A percentile compares a stretch with the other conserved stretches of the same genome.
phyloP scores from a whole-genome alignment of 2,888 invertebrate species.

The Clostera curtula region DNA sequence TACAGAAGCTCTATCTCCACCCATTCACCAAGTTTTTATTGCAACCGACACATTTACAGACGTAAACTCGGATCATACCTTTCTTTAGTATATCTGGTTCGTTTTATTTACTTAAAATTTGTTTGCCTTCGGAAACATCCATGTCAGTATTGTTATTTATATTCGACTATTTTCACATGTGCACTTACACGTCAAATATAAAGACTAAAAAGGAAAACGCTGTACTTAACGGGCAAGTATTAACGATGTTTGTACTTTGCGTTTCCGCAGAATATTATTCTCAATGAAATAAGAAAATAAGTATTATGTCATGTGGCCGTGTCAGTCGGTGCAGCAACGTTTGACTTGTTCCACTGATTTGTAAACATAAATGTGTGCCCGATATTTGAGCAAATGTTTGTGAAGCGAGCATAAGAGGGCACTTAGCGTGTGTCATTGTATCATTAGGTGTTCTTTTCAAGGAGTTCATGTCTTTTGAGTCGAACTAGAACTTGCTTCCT shows the following conservation, averaged over 20 bases:
- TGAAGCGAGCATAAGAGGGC: slow-evolving; percentile 49
- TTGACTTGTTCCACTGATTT: slow-evolving; percentile 45
- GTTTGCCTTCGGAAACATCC: slow-evolving; percentile 5
- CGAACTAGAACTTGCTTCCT: too few relatives aligned
- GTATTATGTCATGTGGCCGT: slow-evolving; percentile 17
- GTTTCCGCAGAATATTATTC: slow-evolving; percentile 13
- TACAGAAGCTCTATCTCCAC: too few relatives aligned
- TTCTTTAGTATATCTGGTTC: slow-evolving; percentile 32
- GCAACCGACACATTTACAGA: slow-evolving; percentile 46
- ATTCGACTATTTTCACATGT: slow-evolving; percentile 10
- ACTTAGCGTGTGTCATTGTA: slow-evolving; percentile 57
- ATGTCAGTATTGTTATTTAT: background rate
- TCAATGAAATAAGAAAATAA: slow-evolving; percentile 16
- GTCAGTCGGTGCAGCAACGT: slow-evolving; percentile 10
- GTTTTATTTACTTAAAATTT: too few relatives aligned
- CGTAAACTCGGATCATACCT: slow-evolving; percentile 48
- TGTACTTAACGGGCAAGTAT: slow-evolving; percentile 13
- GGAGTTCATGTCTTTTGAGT: too few relatives aligned
- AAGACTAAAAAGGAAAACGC: slow-evolving; percentile 7
- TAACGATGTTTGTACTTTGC: slow-evolving; percentile 14
- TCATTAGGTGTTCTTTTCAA: too few relatives aligned
- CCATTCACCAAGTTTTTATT: slow-evolving; percentile 45
- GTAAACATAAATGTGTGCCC: slow-evolving; percentile 41
- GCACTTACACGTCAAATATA: slow-evolving; percentile 10
- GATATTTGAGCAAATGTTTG: slow-evolving; percentile 55